A percentile compares a stretch with the other conserved stretches of the same genome.
Conservation (phyloP, 2,113 vertebrate species). For the Crypturellus undulatus region DNA sequence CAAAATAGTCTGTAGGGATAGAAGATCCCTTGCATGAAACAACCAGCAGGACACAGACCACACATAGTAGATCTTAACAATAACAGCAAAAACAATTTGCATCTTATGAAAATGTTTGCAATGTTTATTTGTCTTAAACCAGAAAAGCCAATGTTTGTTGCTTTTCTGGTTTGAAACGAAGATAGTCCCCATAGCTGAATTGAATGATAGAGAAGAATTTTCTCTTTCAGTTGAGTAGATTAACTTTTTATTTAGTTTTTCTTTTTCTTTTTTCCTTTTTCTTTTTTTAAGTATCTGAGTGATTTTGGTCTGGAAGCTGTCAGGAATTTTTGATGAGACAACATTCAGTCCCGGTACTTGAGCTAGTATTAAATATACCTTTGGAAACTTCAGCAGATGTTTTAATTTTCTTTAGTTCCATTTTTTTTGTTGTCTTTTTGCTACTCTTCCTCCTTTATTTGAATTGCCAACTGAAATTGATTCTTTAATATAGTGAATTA, state of each 20-base stretch:
- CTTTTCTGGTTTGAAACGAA: neutral
- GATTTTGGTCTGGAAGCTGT: conserved; percentile 35
- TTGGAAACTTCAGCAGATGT: conserved; percentile 56
- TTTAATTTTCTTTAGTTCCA: conserved; percentile 22
- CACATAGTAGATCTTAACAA: neutral
- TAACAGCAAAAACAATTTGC: neutral
- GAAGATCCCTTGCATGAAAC: neutral
- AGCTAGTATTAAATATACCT: conserved; percentile 50
- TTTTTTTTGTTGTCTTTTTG: neutral
- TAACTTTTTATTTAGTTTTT: neutral
- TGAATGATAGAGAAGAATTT: neutral
- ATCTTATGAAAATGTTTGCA: neutral
- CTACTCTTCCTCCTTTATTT: conserved; percentile 23
- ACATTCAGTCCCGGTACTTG: conserved; percentile 51
- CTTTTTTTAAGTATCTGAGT: neutral
- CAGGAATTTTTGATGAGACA: conserved; percentile 39
- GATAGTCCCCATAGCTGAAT: neutral
- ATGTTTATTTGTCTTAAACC: no score
- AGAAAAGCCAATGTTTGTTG: neutral
- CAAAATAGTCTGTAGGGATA: neutral
- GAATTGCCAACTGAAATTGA: conserved; percentile 30
- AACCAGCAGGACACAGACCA: neutral
- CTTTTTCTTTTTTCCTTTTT: neutral
- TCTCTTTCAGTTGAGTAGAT: neutral
- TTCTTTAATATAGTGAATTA: conserved; percentile 19